These are phyloP conservation scores for Rhinophrynus dorsalis DNA, from an alignment of 2,797 vertebrate species.

Conservation along the genomic window DNA sequence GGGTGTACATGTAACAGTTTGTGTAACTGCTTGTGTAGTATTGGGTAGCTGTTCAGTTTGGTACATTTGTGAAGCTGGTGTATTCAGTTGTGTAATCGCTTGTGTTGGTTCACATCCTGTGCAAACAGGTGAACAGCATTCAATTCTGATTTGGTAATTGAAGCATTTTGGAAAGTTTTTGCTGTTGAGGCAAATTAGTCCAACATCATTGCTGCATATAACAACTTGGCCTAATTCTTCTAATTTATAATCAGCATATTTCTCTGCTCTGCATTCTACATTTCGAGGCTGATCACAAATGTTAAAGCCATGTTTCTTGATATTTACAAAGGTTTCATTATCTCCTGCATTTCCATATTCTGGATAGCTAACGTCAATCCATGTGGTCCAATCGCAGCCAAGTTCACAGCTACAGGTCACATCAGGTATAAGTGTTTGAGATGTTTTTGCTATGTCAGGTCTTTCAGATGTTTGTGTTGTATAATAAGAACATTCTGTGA, in stretches of 20 bases:
- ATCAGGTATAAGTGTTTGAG: too few species aligned
- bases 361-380: slow-evolving; percentile 52
- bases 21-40: too few species aligned
- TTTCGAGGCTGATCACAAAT: slow-evolving; percentile 56
- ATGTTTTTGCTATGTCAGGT: too few species aligned
- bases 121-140: slow-evolving; percentile 63
- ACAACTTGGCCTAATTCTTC: slow-evolving; percentile 54
- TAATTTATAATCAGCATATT: slow-evolving; percentile 55
- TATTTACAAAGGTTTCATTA: slow-evolving; percentile 65
- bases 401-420: background rate
- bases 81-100: too few species aligned
- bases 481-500: too few species aligned
- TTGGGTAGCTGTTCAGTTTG: too few species aligned
- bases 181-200: slow-evolving; percentile 62
- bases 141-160: slow-evolving; percentile 64
- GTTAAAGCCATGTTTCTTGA: slow-evolving; percentile 51
- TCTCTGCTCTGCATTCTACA: slow-evolving; percentile 65
- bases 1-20: too few species aligned
- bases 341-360: slow-evolving; percentile 56
- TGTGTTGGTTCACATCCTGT: too few species aligned
- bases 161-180: slow-evolving; percentile 64
- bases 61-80: too few species aligned
- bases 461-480: too few species aligned
- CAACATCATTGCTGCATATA: slow-evolving; percentile 54
- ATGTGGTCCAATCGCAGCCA: slow-evolving; percentile 8